Evolutionary conservation across 2,888 invertebrate species (phyloP).

Genomic region (Cryptus viduatorius): DNA sequence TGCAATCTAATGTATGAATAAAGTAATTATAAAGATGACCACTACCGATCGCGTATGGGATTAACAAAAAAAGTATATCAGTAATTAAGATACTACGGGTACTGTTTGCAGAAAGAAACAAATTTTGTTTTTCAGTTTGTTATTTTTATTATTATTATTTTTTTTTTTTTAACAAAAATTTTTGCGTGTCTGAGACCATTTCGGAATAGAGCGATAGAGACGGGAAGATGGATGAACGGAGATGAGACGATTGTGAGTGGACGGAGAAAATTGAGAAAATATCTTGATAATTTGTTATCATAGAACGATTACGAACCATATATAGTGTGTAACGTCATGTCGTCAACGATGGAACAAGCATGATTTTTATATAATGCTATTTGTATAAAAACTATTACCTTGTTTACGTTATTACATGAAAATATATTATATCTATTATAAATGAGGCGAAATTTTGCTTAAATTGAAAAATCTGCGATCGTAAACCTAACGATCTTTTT

Average conservation of each 20-base stretch:
- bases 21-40: constrained; percentile 30
- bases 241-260: not conserved
- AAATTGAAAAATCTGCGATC: no score
- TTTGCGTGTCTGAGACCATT: constrained; percentile 9
- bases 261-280: constrained; percentile 3
- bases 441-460: no score
- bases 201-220: constrained; percentile 13
- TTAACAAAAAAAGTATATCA: constrained; percentile 33
- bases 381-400: constrained; percentile 78
- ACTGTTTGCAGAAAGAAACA: constrained; percentile 33
- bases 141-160: not conserved
- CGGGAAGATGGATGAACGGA: not conserved
- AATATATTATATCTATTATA: constrained; percentile 80
- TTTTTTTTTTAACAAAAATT: not conserved
- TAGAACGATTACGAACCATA: constrained; percentile 42
- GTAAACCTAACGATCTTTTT: no score
- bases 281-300: constrained; percentile 27
- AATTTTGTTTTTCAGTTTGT: constrained; percentile 5
- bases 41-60: constrained; percentile 21
- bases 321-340: constrained; percentile 54
- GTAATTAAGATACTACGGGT: constrained; percentile 58
- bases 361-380: constrained; percentile 77
- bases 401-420: constrained; percentile 80
- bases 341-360: constrained; percentile 68
- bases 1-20: constrained; percentile 12